Conservation (phyloP, 2,797 vertebrate genomes). For the Okamejei kenojei region DNA sequence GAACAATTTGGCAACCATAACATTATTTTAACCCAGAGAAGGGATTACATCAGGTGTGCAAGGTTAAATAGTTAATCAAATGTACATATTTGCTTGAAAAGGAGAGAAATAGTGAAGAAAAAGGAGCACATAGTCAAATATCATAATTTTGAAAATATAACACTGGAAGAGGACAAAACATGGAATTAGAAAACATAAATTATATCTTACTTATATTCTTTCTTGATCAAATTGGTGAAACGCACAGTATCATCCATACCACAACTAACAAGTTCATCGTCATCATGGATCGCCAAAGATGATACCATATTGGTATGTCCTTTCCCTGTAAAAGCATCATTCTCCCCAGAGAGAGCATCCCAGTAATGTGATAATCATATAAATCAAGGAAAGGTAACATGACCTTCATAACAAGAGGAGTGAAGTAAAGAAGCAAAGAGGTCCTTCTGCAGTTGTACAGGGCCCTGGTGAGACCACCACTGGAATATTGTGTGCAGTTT, state of each 20-base stretch:
- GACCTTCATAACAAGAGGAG: too few relatives aligned
- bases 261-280: conserved; percentile 73
- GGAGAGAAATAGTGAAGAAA: too few relatives aligned
- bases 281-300: conserved; percentile 66
- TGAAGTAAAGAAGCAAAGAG: too few relatives aligned
- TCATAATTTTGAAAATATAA: not conserved
- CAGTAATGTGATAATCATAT: conserved; percentile 72
- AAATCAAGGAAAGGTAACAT: conserved; percentile 59
- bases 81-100: not conserved
- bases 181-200: not conserved
- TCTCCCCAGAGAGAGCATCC: conserved; percentile 83
- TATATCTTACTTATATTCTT: conserved; percentile 76
- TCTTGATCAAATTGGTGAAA: conserved; percentile 65
- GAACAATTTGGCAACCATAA: not conserved
- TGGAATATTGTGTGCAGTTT: too few relatives aligned
- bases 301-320: conserved; percentile 90
- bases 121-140: not conserved
- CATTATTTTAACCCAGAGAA: not conserved
- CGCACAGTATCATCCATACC: conserved; percentile 95
- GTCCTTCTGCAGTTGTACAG: too few relatives aligned
- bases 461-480: too few relatives aligned
- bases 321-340: conserved; percentile 76
- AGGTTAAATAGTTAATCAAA: not conserved
- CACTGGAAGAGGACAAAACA: not conserved
- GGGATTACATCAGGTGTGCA: not conserved